Evolutionary conservation across 2,797 vertebrate species (phyloP).

Genomic region (Rhinichthys osculus): DNA sequence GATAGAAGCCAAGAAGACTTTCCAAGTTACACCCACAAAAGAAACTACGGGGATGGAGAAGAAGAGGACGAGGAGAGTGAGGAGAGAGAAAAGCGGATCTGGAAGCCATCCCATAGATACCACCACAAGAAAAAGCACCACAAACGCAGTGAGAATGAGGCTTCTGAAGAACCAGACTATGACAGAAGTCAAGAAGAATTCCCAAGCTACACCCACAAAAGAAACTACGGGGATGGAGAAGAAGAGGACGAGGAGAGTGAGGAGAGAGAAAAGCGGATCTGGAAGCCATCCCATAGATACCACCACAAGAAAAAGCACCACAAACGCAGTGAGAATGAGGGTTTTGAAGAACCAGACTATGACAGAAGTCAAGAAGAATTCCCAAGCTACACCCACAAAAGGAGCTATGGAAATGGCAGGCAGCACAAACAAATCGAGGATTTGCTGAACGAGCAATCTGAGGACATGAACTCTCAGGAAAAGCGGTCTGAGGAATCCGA

Average conservation of each 20-base stretch:
- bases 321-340: constrained; percentile 59
- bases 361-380: constrained; percentile 70
- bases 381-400: constrained; percentile 53
- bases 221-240: constrained; percentile 54
- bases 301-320: constrained; percentile 66
- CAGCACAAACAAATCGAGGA: constrained; percentile 55
- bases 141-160: constrained; percentile 59
- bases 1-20: constrained; percentile 70
- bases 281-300: constrained; percentile 61
- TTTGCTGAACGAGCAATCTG: constrained; percentile 60
- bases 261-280: constrained; percentile 52
- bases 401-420: constrained; percentile 46
- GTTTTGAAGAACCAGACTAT: constrained; percentile 48
- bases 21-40: constrained; percentile 53
- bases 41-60: constrained; percentile 56
- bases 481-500: constrained; percentile 31
- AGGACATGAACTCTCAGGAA: constrained; percentile 24
- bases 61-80: constrained; percentile 64
- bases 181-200: constrained; percentile 70
- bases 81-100: constrained; percentile 52
- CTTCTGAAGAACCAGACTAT: constrained; percentile 45
- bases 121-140: constrained; percentile 66
- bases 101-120: constrained; percentile 61
- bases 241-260: constrained; percentile 65
- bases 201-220: constrained; percentile 53